Conservation (phyloP, 2,797 vertebrate genomes). For the Babyrousa celebensis region DNA sequence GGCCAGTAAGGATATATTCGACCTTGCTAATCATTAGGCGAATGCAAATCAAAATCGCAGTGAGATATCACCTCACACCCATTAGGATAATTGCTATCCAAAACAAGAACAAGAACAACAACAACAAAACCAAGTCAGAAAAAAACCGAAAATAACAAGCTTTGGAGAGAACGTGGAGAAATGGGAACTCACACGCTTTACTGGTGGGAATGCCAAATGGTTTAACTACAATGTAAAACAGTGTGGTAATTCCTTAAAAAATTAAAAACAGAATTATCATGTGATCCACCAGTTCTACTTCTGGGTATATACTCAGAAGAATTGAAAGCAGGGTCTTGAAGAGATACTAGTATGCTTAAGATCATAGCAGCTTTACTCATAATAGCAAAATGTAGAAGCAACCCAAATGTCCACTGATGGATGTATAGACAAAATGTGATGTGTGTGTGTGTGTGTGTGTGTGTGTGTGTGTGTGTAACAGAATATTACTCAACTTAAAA, state of each 20-base stretch:
- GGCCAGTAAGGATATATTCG: background rate
- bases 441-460: too few relatives aligned
- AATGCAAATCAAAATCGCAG: conserved; percentile 5
- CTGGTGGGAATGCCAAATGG: background rate
- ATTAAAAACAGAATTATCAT: background rate
- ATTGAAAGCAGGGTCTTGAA: background rate
- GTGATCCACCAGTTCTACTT: background rate
- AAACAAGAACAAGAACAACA: background rate
- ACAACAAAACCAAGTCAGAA: background rate
- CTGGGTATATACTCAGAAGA: background rate
- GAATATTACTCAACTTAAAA: background rate
- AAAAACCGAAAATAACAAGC: background rate
- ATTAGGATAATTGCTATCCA: background rate
- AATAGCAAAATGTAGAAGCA: background rate
- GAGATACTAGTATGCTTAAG: background rate
- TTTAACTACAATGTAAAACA: background rate
- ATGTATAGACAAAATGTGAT: background rate
- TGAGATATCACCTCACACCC: background rate
- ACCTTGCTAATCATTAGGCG: background rate
- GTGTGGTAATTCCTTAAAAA: background rate
- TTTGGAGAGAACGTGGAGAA: background rate
- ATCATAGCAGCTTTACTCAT: background rate
- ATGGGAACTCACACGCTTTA: background rate
- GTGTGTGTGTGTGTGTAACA: background rate
- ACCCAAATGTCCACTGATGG: background rate